Evolutionary conservation across 2,113 vertebrate species (phyloP), one percentile per base, ranked within the genome.

Genomic region (Corynorhinus townsendii): DNA sequence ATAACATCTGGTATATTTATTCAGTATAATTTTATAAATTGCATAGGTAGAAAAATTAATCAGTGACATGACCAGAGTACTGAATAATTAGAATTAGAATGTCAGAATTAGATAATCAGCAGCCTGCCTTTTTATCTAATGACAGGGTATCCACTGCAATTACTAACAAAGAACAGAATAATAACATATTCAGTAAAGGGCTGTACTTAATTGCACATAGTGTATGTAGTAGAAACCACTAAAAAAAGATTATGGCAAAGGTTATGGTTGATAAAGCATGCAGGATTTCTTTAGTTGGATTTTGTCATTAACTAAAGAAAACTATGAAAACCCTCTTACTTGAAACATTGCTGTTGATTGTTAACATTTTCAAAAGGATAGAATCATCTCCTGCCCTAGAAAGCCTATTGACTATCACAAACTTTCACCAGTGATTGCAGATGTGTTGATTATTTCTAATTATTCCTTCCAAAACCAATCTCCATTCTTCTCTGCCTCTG

Each of bases 41-140:
- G 79, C 73, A 85, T 45, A 92, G 83, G 89, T 89, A 79, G 62
- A 38, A 86, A 68, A 96, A 94, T 94, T 96, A 95, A 96, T 96
- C 86, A 95, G 49, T 91, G 84, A 82, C 83, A 82, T 86, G 86
- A 73, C 73, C 89, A 79, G 73, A 96, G 86, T 95, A 86, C 77
- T 89, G 73, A 95, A n/a, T 79, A 92, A 96, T 96, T 95, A 94
- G 86, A 93, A 95, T 66, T 69, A 82, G 75, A 91, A 62, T 90
- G 43, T 93, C 82, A 87, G 77, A 96, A 96, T 96, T 95, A 96
- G 81, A 89, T 97, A 86, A 97, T 96, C 96, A 97, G 52, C 82
- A 56, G 54, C 83, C 72, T 96, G 77, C 64, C 75, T 95, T 89
- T 97, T 91, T 92, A 35, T 80, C 73, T 96, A 93, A 97, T 96